Conservation (phyloP, 2,797 vertebrate genomes). For the Pelodytes ibericus region DNA sequence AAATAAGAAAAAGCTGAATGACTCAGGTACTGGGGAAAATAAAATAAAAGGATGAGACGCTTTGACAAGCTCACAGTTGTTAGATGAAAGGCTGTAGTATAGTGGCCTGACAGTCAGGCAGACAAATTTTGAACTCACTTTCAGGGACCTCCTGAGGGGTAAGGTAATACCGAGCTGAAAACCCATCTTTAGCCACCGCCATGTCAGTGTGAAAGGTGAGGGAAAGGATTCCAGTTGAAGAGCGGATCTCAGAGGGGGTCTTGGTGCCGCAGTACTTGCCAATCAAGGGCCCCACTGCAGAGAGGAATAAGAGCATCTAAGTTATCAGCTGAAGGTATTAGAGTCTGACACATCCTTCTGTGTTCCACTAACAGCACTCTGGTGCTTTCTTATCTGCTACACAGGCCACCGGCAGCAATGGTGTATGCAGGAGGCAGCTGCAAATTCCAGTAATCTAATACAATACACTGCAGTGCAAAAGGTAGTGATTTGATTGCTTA, state of each 20-base stretch:
- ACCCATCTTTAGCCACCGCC: constrained; percentile 95
- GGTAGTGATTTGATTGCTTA: constrained; percentile 45
- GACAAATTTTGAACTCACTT: constrained; percentile 76
- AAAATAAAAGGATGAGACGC: constrained; percentile 15
- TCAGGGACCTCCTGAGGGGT: constrained; percentile 87
- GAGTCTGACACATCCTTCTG: constrained; percentile 46
- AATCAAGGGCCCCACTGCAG: constrained; percentile 91
- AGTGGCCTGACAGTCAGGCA: constrained; percentile 21
- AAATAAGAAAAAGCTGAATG: constrained; percentile 13
- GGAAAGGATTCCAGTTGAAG: constrained; percentile 90
- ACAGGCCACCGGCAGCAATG: constrained; percentile 23
- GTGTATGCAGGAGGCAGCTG: constrained; percentile 43
- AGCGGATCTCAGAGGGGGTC: constrained; percentile 91
- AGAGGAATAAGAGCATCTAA: constrained; percentile 43
- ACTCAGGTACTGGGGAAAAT: constrained; percentile 22
- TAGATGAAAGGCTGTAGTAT: constrained; percentile 24
- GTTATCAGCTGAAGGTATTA: constrained; percentile 41
- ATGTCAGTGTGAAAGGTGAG: constrained; percentile 97
- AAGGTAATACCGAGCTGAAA: constrained; percentile 90
- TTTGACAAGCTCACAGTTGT: constrained; percentile 31
- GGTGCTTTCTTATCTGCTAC: constrained; percentile 50
- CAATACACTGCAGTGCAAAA: constrained; percentile 32
- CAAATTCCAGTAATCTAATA: constrained; percentile 46
- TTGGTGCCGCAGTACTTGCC: constrained; percentile 94
- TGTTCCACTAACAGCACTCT: constrained; percentile 51